These are phyloP conservation scores for Petromus typicus DNA, from an alignment of 2,113 vertebrate species.

Conservation along the genomic window DNA sequence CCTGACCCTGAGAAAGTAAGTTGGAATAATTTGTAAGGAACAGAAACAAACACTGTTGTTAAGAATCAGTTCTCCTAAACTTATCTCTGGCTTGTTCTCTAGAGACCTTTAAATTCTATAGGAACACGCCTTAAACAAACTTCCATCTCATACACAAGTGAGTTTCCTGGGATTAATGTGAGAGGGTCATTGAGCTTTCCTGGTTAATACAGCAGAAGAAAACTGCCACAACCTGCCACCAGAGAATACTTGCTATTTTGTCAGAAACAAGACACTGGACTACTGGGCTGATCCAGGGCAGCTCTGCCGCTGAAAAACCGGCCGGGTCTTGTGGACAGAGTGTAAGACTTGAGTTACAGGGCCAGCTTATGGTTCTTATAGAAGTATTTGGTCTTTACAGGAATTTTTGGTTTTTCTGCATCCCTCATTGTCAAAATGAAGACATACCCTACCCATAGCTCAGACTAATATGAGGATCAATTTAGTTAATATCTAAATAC, in stretches of 20 bases:
- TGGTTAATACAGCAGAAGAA: neutral
- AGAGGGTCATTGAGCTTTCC: neutral
- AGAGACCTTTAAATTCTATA: neutral
- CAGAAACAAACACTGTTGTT: neutral
- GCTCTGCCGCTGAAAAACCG: neutral
- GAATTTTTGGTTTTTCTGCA: neutral
- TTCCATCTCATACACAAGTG: neutral
- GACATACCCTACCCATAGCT: neutral
- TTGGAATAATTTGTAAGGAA: neutral
- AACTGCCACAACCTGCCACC: neutral
- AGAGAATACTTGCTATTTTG: neutral
- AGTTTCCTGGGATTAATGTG: fast-evolving
- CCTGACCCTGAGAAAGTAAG: neutral
- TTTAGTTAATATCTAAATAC: neutral
- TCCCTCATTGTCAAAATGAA: neutral
- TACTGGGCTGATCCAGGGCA: fast-evolving
- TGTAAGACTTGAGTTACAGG: neutral
- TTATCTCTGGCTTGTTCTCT: neutral
- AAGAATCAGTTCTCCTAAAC: neutral
- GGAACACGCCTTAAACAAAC: too few species aligned
- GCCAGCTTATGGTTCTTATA: neutral
- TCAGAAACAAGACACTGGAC: neutral
- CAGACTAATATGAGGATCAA: neutral
- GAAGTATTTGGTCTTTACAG: neutral
- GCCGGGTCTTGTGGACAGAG: neutral